Evolutionary conservation across 2,113 vertebrate genomes (phyloP).

Genomic region (Callospermophilus lateralis): DNA sequence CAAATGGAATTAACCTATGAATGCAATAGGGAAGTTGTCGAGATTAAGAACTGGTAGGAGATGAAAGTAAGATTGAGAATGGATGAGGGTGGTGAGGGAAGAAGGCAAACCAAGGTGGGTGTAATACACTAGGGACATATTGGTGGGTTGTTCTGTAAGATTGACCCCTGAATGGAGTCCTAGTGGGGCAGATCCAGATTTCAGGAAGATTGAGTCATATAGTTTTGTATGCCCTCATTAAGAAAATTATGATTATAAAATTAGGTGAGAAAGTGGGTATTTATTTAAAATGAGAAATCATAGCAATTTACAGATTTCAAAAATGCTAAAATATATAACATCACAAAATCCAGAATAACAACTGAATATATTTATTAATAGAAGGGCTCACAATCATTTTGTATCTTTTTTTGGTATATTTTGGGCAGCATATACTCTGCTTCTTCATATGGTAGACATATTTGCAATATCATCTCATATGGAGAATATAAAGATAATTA

Average conservation of each 20-base stretch:
- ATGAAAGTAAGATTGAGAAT: background rate
- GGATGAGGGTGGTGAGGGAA: background rate
- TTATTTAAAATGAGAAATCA: constrained; percentile 48
- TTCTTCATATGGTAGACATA: constrained; percentile 47
- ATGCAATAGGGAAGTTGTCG: background rate
- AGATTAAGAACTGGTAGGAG: background rate
- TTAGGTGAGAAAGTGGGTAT: background rate
- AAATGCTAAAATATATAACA: constrained; percentile 11
- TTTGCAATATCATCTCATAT: constrained; percentile 31
- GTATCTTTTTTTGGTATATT: constrained; percentile 10
- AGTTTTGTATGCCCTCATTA: background rate
- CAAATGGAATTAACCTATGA: background rate
- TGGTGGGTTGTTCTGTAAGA: background rate
- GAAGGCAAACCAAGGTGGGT: fast-evolving
- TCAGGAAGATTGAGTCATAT: background rate
- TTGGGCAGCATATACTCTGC: background rate
- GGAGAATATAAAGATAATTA: constrained; percentile 57
- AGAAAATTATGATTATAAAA: constrained; percentile 27
- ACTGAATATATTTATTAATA: constrained; percentile 26
- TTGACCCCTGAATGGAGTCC: background rate
- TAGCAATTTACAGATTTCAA: constrained; percentile 10
- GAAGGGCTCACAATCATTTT: background rate
- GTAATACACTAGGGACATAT: fast-evolving
- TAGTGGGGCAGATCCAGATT: fast-evolving
- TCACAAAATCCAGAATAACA: constrained; percentile 36